phyloP scores from a whole-genome alignment of 2,797 vertebrate genomes.

The Heteromormyrus szaboi region DNA sequence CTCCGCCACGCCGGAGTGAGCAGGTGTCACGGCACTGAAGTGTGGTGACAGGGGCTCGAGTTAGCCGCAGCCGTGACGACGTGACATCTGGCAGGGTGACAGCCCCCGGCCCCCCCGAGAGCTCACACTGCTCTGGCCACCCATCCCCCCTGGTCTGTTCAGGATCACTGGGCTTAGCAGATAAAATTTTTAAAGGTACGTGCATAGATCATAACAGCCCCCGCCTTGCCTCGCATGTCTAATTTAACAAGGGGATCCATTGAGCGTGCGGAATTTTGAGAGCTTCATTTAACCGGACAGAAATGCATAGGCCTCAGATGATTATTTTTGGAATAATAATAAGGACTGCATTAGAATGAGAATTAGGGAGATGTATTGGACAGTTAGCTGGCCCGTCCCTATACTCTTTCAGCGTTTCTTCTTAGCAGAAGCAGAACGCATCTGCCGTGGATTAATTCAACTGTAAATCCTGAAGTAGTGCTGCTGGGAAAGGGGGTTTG shows the following conservation, averaged over 20 bases:
- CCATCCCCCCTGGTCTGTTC: background rate
- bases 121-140: conserved; percentile 18
- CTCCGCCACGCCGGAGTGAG: background rate
- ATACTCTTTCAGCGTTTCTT: conserved; percentile 22
- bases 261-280: conserved; percentile 21
- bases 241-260: conserved; percentile 26
- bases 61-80: background rate
- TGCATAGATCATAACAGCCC: conserved; percentile 12
- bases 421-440: conserved; percentile 24
- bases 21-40: background rate
- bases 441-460: conserved; percentile 33
- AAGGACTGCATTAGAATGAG: conserved; percentile 37
- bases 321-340: conserved; percentile 47
- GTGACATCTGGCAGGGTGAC: background rate
- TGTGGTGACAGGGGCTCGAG: conserved; percentile 4
- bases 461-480: conserved; percentile 24
- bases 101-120: background rate
- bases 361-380: conserved; percentile 34
- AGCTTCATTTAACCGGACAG: conserved; percentile 26
- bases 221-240: background rate
- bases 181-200: conserved; percentile 24
- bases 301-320: conserved; percentile 33
- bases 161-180: conserved; percentile 13
- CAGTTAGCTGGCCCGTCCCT: conserved; percentile 23
- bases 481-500: background rate